Base-by-base conservation (phyloP, 2,888 invertebrate genomes). In the Tipula helvola region DNA sequence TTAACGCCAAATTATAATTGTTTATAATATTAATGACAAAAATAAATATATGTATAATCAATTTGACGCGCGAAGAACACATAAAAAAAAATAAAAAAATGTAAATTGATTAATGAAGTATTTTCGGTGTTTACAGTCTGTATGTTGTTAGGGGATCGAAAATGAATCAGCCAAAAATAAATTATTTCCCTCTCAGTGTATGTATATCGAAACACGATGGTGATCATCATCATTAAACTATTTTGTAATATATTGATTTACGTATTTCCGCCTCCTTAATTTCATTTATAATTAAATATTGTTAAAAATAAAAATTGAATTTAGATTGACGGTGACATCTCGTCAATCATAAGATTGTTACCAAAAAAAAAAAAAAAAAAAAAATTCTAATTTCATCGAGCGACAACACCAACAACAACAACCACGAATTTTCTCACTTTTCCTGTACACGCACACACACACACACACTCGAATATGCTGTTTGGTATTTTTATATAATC, bases 311-410 rank as follows among this genome's bases (percentile, higher is more conserved):
- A 71, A 71, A 71, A 71, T 71, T 71, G 71, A 71, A 71, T 71
- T 71, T 71, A 71, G 71, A 71, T 84, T 84, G 84, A 84, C 36
- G 36, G 84, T 84, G 84, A 84, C 84, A 84, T 41, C 84, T 84
- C 84, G 84, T 84, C 84, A 84, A 84, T 84, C 84, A 84, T 84
- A 71, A 71, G 71, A 71, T 71, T 71, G 71, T 71, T 71, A 71
- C 71, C 71, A 71, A 71, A 71, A 71, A 28, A 71, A 52, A 28
- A 71, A 8, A 71, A 71, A 71, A 71, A 10, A 71, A 71, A 57
- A 44, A 44, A 12, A 44, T 44, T 71, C 71, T 71, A 71, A 71
- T 71, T 71, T 71, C 71, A 71, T 71, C 71, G 28, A 71, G 71
- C 52, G 52, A 52, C 52, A 16, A n/a, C n/a, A 71, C 52, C 28